Base-by-base conservation (phyloP, 2,113 vertebrate species). In the Sarotherodon lohbergeri region DNA sequence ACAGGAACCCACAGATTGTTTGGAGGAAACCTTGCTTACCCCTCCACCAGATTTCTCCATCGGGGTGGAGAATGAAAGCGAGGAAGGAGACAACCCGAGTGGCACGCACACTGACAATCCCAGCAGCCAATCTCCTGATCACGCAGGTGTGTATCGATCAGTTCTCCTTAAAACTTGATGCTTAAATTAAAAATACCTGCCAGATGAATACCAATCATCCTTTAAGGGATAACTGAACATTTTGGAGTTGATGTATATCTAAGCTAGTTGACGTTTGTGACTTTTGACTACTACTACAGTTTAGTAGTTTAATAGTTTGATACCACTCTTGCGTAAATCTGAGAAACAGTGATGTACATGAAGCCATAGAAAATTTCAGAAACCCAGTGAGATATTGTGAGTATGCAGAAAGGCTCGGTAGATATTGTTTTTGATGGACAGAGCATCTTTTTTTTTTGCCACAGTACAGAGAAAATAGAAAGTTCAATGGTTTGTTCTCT, bases 1-100 rank as follows among this genome's bases (percentile, higher is more conserved):
- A 81, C 95, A 99, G 98, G 99, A 99, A 85, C 97, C 98, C 39
- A 98, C 98, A 68, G 98, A 99, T 87, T 97, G 97, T 94, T 97
- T 99, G 29, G 99, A 99, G 90, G 99, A 99, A 46, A 99, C 98
- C 17, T 95, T 99, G 95, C 95, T 99, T 43, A 95, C 97, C 86
- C 96, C 97, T 92, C 97, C 96, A 94, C 93, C 96, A 12, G 98
- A 98, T 88, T 97, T 98, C 90, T 96, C 96, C 56, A 93, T 98
- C 8, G 97, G 96, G 85, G 92, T 93, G 3, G 98, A 98, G 91
- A 93, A 88, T 34, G 88, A 86, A 90, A 97, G 94, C 16, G 97
- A 97, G 88, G 97, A 97, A 56, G 97, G 96, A 66, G 97, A 97
- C 79, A 97, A 97, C 80, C 95, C 91, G 1, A 94, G 92, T 32